phyloP scores from a whole-genome alignment of 2,888 invertebrate genomes.

The Tipula lateralis region DNA sequence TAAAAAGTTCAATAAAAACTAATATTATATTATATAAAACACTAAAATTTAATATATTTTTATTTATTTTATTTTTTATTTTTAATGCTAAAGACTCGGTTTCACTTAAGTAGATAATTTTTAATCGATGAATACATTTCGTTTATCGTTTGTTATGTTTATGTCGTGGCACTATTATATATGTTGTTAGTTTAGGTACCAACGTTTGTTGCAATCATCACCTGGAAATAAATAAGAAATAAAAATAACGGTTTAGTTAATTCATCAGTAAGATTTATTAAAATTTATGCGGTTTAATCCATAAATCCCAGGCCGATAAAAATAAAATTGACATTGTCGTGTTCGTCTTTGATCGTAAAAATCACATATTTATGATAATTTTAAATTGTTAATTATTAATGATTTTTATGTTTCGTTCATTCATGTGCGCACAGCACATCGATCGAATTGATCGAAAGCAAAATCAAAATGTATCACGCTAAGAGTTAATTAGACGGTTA shows the following conservation, averaged over 20 bases:
- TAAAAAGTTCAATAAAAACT: background rate
- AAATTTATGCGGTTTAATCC: background rate
- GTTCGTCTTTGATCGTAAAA: background rate
- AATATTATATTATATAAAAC: too few species aligned
- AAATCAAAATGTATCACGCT: slow-evolving; percentile 6
- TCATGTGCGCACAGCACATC: too few species aligned
- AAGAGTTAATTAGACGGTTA: background rate
- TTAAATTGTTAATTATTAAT: background rate
- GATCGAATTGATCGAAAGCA: background rate
- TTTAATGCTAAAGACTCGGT: background rate
- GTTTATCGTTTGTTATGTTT: background rate
- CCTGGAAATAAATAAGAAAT: slow-evolving; percentile 20
- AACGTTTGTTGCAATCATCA: background rate
- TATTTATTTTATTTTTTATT: background rate
- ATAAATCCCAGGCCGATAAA: background rate
- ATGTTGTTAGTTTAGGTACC: background rate
- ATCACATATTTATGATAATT: background rate
- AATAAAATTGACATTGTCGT: background rate
- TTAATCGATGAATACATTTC: background rate
- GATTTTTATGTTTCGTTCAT: background rate
- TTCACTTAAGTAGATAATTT: background rate
- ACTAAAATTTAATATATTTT: background rate
- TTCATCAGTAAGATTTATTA: background rate
- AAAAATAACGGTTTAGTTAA: background rate
- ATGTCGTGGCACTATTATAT: background rate